Percentiles rank a stretch among this genome's conserved stretches.
phyloP scores from a whole-genome alignment of 2,888 invertebrate genomes.

The Flexamia atlantica region DNA sequence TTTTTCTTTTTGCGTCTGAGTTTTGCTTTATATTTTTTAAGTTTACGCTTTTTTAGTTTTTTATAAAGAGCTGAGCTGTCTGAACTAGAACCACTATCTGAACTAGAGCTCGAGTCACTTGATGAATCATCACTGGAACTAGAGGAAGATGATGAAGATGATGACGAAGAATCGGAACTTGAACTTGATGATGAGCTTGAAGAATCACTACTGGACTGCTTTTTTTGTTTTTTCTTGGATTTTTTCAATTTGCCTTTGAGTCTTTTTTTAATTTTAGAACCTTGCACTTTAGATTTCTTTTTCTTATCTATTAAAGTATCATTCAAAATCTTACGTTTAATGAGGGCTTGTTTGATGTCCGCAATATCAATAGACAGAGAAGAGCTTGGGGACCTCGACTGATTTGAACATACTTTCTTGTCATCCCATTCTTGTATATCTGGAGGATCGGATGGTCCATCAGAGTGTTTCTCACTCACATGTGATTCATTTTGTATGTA shows the following conservation, averaged over 20 bases:
- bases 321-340: constrained; percentile 31
- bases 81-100: constrained; percentile 64
- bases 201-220: constrained; percentile 65
- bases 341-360: constrained; percentile 31
- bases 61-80: constrained; percentile 64
- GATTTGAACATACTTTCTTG: constrained; percentile 57
- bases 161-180: constrained; percentile 45
- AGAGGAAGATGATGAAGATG: constrained; percentile 62
- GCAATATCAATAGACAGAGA: neutral
- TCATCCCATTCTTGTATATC: constrained; percentile 53
- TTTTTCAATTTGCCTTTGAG: constrained; percentile 65
- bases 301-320: constrained; percentile 50
- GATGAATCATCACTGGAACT: constrained; percentile 65
- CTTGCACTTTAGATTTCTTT: constrained; percentile 57
- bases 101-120: constrained; percentile 64
- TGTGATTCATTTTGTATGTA: constrained; percentile 3
- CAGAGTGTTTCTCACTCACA: constrained; percentile 13
- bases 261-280: constrained; percentile 67
- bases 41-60: constrained; percentile 65
- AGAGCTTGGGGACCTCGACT: constrained; percentile 42
- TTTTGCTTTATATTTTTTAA: constrained; percentile 63
- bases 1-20: constrained; percentile 60
- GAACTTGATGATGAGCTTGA: constrained; percentile 68
- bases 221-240: constrained; percentile 65
- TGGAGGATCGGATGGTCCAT: neutral